Base-by-base conservation (phyloP, 2,797 vertebrate species). In the Cossypha niveicapilla region DNA sequence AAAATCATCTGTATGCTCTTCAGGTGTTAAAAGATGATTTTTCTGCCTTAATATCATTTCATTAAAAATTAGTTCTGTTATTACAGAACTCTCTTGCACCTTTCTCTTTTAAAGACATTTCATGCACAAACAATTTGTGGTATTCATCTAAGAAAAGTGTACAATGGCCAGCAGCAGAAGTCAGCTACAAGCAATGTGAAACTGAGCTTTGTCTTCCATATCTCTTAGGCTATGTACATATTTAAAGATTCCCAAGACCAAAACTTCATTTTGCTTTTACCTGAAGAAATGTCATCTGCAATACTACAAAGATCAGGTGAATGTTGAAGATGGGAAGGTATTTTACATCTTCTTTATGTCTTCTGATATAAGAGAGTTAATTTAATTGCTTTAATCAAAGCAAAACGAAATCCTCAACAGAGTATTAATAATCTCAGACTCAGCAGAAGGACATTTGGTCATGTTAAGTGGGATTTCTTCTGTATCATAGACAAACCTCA, bases 371-470 rank as follows among this genome's bases (percentile, higher is more conserved):
- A 54, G 22, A 21, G 54, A 71, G 23, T 57, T 61, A 86, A 87
- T 85, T 83, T 85, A 77, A 78, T 90, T 61, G 11, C 21, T 90
- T 85, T 86, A 92, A 86, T 83, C 50, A 86, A 75, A 91, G 44
- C 17, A 86, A 91, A 72, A 91, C 54, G 8, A 37, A 81, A 88
- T 67, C 22, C 35, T 74, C 41, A 63, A 63, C 25, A 37, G 73
- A 65, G 5, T 84, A 34, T 71, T 91, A 91, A 66, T 80, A 74
- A 86, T 21, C 30, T 84, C 67, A 77, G 10, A 21, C 27, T 73
- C 39, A 68, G 44, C 17, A 77, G 65, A 88, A 91, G 86, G 50
- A 25, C 19, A 61, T 71, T 88, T 94, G 75, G 41, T 94, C 44
- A 39, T 37, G 42, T 84, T 53, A 48, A 58, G 48, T 67, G 60